Evolutionary conservation across 2,797 vertebrate genomes (phyloP).

Genomic region (Arvicola amphibius): DNA sequence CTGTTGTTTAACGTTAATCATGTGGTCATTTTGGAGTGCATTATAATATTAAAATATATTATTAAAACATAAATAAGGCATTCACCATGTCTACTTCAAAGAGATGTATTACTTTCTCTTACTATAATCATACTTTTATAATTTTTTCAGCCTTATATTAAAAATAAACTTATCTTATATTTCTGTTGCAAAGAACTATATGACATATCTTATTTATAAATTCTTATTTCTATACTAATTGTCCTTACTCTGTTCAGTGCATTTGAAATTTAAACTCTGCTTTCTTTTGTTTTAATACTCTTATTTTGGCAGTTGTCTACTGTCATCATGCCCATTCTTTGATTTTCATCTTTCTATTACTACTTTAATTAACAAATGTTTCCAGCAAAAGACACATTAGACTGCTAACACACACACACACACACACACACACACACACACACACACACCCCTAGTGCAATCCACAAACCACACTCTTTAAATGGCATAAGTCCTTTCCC

Average conservation of each 20-base stretch:
- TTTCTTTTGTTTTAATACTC: background rate
- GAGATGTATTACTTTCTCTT: background rate
- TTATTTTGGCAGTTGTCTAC: constrained; percentile 27
- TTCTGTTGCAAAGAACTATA: background rate
- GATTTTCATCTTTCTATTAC: constrained; percentile 8
- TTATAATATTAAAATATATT: background rate
- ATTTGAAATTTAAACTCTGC: constrained; percentile 13
- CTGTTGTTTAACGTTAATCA: background rate
- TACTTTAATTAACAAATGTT: background rate
- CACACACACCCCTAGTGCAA: background rate
- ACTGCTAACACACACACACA: background rate
- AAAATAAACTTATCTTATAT: background rate
- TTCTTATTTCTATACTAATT: constrained; percentile 15
- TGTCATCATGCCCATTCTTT: background rate
- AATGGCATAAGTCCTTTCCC: background rate
- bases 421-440: background rate
- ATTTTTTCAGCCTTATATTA: constrained; percentile 16
- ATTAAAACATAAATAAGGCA: background rate
- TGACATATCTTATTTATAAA: constrained; percentile 4
- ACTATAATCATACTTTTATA: background rate
- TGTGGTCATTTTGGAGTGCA: background rate
- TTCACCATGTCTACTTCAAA: background rate
- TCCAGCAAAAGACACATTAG: background rate
- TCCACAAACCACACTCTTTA: background rate
- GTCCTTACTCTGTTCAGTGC: background rate